Base-by-base conservation (phyloP, 2,113 vertebrate genomes). In the Dipodomys merriami region DNA sequence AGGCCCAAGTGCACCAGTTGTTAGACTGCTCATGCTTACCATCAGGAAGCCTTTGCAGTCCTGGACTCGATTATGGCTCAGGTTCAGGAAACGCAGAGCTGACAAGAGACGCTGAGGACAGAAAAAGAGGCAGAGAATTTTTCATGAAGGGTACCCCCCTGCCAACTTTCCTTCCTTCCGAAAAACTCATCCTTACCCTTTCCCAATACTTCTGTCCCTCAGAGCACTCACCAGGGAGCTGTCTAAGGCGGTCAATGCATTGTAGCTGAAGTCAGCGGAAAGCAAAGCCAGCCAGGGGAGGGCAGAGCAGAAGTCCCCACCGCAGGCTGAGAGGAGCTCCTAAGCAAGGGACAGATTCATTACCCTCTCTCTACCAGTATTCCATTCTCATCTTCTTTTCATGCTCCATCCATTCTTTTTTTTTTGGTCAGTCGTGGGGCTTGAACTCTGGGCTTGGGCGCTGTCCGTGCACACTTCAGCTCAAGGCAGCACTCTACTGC, bases 201-300 rank as follows among this genome's bases (percentile, higher is more conserved):
- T 13, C 83, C 88, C 23, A 62, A 53, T 69, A 49, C 33, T 6
- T 64, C 6, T 30, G 46, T 60, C 83, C 74, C 57, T 25, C 0
- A 8, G 81, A 30, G 80, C 62, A 97, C 99, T 99, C 97, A 99
- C 99, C 97, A 99, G 96, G 23, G 99, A 99, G 94, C 98, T 97
- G 94, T 99, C 99, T 57, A 99, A 98, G 94, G 97, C 97, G 57
- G 97, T 97, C 82, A 99, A 98, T 0, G 97, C 97, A 92, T 99
- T 99, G 97, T 99, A 99, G 98, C 99, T 99, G 96, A 99, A 99
- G 97, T 99, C 98, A 27, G 99, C 98, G 6, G 98, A 99, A 94
- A 99, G 99, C 93, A 99, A 93, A 80, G 99, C 99, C 93, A 99
- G 96, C 99, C 99, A 99, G 0, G 99, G 99, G 79, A 99, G 97